Base-by-base conservation (phyloP, 2,888 invertebrate genomes). In the Pristionchus arcanus region DNA sequence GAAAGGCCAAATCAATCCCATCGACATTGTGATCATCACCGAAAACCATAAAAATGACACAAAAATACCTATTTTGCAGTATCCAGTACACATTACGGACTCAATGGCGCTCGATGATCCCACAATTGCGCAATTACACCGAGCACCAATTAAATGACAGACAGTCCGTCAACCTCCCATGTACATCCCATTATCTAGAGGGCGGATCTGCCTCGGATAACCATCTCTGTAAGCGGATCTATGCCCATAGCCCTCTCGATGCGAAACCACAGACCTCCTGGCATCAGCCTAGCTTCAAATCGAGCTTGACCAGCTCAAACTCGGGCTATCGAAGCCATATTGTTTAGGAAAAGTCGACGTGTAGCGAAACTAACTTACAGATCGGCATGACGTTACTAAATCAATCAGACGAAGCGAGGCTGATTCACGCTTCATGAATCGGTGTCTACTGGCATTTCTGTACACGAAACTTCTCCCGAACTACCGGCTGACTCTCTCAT, bases 141-240 rank as follows among this genome's bases (percentile, higher is more conserved):
- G 28, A 25, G 25, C 28, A 25, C 28, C 15, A 71, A 34, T 71
- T 34, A 31, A 71, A 31, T 34, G 31, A 15, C 71, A 71, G 71
- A 16, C 34, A 71, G 68, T 25, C 34, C 31, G 34, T 71, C 71
- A 71, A 19, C 71, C n/a, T 71, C 31, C 34, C 68, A n/a, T 68
- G 34, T 71, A 16, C 71, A 71, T 71, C 19, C 71, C 71, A n/a
- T 19, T 31, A 71, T 71, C 71, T 31, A 34, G 71, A 71, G 71
- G 16, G 71, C 31, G 31, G 13, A 71, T 71, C 71, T 71, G 16
- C 25, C 31, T n/a, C 19, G 9, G 77, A 77, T 77, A 77, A 7
- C 77, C 77, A 77, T 77, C 77, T 77, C 42, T 49, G 74, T 34
- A 77, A 77, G 77, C 77, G 77, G 77, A 77, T 77, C 77, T 42